Evolutionary conservation across 2,113 vertebrate species (phyloP), one percentile per base, ranked within the genome.

Genomic region (Percopsis transmontana): DNA sequence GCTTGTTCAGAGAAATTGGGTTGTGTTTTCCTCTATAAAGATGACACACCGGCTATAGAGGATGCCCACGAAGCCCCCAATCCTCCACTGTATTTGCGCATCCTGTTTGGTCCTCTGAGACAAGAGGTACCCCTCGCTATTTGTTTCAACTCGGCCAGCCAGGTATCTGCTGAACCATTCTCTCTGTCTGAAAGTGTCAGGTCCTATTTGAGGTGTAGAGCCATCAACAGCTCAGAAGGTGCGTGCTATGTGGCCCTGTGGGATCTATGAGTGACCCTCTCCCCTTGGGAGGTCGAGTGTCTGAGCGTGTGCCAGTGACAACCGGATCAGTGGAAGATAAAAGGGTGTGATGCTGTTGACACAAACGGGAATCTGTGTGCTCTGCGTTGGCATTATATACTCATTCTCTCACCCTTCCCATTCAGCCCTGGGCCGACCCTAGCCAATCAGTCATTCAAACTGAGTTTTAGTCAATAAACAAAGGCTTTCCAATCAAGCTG

Each of bases 141-240:
- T 15, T 55, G 42, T 58, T 47, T 52, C 45, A 50, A 58, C 23
- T 7, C 70, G 18, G 4, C 16, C 51, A 48, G 41, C 56, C 69
- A 23, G 19, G 61, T 57, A 45, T 72, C 48, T 68, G 33, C 62
- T 67, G 47, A 51, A 33, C 63, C 62, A 65, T 60, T 62, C 38
- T 55, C 24, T 47, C 39, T 41, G 41, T 69, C 21, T 39, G 5
- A 40, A 66, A 13, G 59, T 68, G 39, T 70, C 58, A 80, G 68
- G 42, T 70, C 60, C 72, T 10, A 58, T 2, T 24, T 12, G 38
- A 68, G 54, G 50, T 73, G 62, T 54, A 48, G 40, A 54, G 66
- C 47, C 33, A 56, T 69, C 67, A 63, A 1, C 20, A 52, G 2
- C 10, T 21, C 15, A 33, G 20, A 63, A 27, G 48, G 11, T 50